Evolutionary conservation across 2,888 invertebrate genomes (phyloP).

Genomic region (Tryphoninae sp.): DNA sequence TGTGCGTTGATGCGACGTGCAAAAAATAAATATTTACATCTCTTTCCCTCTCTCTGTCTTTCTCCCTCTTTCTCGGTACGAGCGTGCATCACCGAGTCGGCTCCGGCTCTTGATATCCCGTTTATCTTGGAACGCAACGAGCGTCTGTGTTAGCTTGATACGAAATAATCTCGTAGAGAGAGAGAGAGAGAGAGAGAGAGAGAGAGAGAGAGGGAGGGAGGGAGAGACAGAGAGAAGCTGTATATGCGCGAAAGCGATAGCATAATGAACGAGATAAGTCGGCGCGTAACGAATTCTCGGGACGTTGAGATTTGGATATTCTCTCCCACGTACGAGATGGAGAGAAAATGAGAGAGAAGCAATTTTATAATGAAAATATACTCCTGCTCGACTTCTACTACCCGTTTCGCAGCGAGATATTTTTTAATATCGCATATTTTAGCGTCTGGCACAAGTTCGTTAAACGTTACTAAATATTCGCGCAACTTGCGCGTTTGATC

Average conservation of each 20-base stretch:
- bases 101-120: conserved; percentile 13
- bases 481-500: too few species aligned
- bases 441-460: too few species aligned
- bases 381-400: too few species aligned
- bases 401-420: too few species aligned
- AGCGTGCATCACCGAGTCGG: too few species aligned
- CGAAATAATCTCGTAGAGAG: conserved; percentile 32
- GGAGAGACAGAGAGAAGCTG: background rate
- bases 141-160: conserved; percentile 27
- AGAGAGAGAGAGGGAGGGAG: too few species aligned
- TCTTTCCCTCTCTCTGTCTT: background rate
- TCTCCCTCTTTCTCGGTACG: too few species aligned
- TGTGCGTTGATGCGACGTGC: conserved; percentile 41
- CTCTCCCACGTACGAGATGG: background rate
- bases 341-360: too few species aligned
- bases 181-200: background rate
- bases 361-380: too few species aligned
- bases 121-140: conserved; percentile 8
- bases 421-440: too few species aligned
- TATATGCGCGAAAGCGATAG: conserved; percentile 8
- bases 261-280: conserved; percentile 28
- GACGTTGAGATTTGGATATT: background rate
- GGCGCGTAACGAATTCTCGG: background rate
- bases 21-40: conserved; percentile 13
- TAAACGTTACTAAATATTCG: too few species aligned